Percentiles rank a stretch among this genome's conserved stretches.
Conservation (phyloP, 1,140 invertebrate species). For the Drosophila nebulosa region DNA sequence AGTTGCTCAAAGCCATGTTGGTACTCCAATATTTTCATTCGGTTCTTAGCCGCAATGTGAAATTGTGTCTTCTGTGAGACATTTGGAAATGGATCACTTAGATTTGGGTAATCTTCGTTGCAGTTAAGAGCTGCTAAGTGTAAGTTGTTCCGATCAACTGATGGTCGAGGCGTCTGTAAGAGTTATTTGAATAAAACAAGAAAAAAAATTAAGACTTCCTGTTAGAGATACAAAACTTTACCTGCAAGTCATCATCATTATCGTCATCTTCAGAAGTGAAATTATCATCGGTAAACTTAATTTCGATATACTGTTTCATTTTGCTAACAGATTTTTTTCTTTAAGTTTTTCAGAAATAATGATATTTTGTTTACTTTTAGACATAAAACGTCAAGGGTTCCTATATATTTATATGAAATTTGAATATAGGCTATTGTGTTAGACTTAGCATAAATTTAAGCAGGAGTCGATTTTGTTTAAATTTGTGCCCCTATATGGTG, state of each 20-base stretch:
- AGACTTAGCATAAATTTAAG: too few relatives aligned
- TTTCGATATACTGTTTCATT: neutral
- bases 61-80: neutral
- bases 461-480: too few relatives aligned
- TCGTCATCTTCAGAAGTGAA: neutral
- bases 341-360: neutral
- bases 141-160: too few relatives aligned
- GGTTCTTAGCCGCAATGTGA: neutral
- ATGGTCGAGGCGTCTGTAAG: neutral
- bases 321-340: neutral
- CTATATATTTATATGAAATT: too few relatives aligned
- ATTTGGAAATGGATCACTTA: neutral
- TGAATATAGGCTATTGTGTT: too few relatives aligned
- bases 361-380: neutral
- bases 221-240: too few relatives aligned
- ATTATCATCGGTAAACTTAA: neutral
- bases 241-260: too few relatives aligned
- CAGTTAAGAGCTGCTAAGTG: neutral
- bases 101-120: neutral
- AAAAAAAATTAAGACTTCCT: neutral
- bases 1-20: neutral
- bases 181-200: neutral
- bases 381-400: neutral
- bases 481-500: too few relatives aligned
- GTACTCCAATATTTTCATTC: neutral